A percentile compares a stretch with the other conserved stretches of the same genome.
These are phyloP conservation scores for Panagrolaimus sp. DNA, from an alignment of 1,140 invertebrate genomes.

Conservation along the genomic window DNA sequence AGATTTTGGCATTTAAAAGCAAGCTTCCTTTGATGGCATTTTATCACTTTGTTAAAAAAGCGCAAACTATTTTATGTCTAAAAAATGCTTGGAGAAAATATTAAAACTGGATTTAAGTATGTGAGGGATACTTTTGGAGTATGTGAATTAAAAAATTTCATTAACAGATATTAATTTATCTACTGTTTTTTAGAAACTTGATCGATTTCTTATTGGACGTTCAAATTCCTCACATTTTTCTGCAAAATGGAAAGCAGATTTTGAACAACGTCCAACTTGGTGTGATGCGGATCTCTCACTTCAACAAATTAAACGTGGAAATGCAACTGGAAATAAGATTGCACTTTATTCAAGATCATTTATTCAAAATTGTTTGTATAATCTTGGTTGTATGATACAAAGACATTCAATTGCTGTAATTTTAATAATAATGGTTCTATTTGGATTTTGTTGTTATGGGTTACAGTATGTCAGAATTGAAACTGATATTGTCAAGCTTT, in stretches of 20 bases:
- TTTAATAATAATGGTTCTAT: conserved; percentile 32
- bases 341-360: conserved; percentile 45
- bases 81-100: no score
- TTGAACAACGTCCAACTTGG: conserved; percentile 45
- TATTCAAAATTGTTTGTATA: conserved; percentile 37
- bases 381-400: conserved; percentile 35
- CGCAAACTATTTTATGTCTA: no score
- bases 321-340: conserved; percentile 39
- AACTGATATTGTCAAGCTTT: conserved; percentile 55
- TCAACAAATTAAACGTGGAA: conserved; percentile 44
- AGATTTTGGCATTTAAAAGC: no score
- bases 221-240: conserved; percentile 41
- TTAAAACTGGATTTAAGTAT: no score
- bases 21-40: no score
- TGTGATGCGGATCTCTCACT: conserved; percentile 51
- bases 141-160: not conserved
- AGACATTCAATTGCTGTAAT: conserved; percentile 41
- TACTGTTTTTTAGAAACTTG: conserved; percentile 33
- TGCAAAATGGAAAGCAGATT: conserved; percentile 45
- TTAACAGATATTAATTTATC: not conserved
- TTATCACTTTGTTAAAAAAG: no score
- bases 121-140: no score
- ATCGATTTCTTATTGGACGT: conserved; percentile 33
- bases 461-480: conserved; percentile 51
- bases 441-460: conserved; percentile 44